phyloP scores from a whole-genome alignment of 2,797 vertebrate species.

The Chaunax sp. region DNA sequence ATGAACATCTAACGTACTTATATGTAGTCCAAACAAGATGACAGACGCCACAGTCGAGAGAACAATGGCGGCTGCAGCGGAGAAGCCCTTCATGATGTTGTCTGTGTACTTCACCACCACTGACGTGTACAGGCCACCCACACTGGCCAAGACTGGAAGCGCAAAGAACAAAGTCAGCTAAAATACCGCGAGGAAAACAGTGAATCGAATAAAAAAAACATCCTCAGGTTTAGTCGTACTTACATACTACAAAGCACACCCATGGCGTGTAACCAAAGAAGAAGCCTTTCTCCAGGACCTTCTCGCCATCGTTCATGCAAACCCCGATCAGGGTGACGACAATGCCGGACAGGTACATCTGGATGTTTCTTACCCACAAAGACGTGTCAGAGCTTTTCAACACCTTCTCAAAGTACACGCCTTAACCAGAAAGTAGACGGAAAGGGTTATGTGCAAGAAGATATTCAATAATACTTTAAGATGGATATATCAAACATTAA shows the following conservation, averaged over 20 bases:
- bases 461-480: background rate
- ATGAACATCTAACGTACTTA: slow-evolving; percentile 87
- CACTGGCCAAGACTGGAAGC: slow-evolving; percentile 90
- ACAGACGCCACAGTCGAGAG: slow-evolving; percentile 95
- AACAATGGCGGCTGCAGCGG: slow-evolving; percentile 94
- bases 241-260: slow-evolving; percentile 94
- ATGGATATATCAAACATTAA: too few species aligned
- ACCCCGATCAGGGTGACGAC: slow-evolving; percentile 89
- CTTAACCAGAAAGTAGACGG: slow-evolving; percentile 70
- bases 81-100: slow-evolving; percentile 99
- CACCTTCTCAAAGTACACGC: slow-evolving; percentile 99
- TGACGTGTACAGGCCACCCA: slow-evolving; percentile 96
- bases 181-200: background rate
- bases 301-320: slow-evolving; percentile 86
- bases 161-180: slow-evolving; percentile 12
- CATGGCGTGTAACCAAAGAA: slow-evolving; percentile 93
- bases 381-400: slow-evolving; percentile 98
- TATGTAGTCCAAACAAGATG: slow-evolving; percentile 92
- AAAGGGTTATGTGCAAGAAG: background rate
- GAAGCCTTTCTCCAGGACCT: slow-evolving; percentile 93
- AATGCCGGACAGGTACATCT: slow-evolving; percentile 98
- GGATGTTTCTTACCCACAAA: slow-evolving; percentile 98
- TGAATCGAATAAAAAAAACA: background rate
- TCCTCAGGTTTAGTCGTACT: slow-evolving; percentile 74
- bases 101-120: slow-evolving; percentile 98